Base-by-base conservation (phyloP, 2,797 vertebrate genomes). In the Antennarius maculatus region DNA sequence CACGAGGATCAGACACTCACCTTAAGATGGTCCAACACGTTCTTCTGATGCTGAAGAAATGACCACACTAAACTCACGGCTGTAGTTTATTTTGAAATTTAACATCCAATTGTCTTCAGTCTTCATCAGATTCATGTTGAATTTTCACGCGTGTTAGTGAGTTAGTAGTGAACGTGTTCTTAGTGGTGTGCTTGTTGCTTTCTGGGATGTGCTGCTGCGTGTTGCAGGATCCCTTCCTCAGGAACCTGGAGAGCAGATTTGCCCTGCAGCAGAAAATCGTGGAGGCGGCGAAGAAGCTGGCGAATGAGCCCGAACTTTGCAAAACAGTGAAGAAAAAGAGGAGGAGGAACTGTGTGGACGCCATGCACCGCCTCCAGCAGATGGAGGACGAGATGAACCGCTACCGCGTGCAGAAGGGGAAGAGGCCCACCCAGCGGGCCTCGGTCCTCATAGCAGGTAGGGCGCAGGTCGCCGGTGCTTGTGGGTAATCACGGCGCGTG, bases 301-400 rank as follows among this genome's bases (percentile, higher is more conserved):
- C 96, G 16, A 94, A 85, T 0, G 98, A 99, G 85, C 23, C 94
- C 3, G 97, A 99, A 63, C 83, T 98, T 58, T 94, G 95, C 80
- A 99, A 99, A 89, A 97, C 96, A 0, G 95, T 98, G 66, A 98
- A 95, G 91, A 98, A 96, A 83, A 97, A 97, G 79, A 92, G 98
- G 79, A 96, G 97, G 75, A 95, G 96, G 50, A 98, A 98, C 59
- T 98, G 96, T 65, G 64, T 92, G 18, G 97, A 97, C 12, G 95
- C 97, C 13, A 92, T 99, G 85, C 96, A 95, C 79, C 97, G 92
- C 69, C 95, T 99, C 2, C 96, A 98, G 87, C 96, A 96, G 87
- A 95, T 97, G n/a, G 97, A 99, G 87, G 95, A 97, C 3, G 92
- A 96, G 70, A 98, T 98, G 88, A 98, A 99, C 43, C 96, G 97